These are phyloP conservation scores for Neodiprion fabricii DNA, from an alignment of 1,140 invertebrate genomes.

Conservation along the genomic window DNA sequence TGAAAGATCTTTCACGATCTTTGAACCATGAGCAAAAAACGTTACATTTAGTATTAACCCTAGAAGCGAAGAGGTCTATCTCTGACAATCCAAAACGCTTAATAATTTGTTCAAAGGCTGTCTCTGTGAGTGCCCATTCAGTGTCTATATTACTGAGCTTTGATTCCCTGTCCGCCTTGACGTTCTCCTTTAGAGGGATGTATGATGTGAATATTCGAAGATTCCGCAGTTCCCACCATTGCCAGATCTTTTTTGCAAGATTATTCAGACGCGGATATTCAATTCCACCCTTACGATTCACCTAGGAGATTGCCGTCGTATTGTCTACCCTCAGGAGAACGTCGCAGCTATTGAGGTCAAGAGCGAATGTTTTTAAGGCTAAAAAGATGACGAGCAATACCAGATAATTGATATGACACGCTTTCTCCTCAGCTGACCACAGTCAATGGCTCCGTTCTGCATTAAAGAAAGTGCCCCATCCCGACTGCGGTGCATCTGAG, in stretches of 20 bases:
- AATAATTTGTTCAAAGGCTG: slow-evolving; percentile 9
- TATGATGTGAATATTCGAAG: slow-evolving; percentile 10
- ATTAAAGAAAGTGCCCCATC: neutral
- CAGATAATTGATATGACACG: neutral
- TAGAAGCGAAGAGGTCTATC: slow-evolving; percentile 17
- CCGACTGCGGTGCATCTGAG: neutral
- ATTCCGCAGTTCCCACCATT: slow-evolving; percentile 12
- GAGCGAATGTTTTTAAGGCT: neutral
- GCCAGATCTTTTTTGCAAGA: neutral
- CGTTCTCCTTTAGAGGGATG: neutral
- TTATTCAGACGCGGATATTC: too few relatives aligned
- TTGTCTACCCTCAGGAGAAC: neutral
- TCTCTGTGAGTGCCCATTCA: neutral
- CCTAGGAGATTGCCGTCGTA: too few relatives aligned
- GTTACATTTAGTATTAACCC: slow-evolving; percentile 19
- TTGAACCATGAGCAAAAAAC: slow-evolving; percentile 22
- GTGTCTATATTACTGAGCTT: neutral
- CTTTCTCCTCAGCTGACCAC: neutral
- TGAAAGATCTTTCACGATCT: slow-evolving; percentile 9
- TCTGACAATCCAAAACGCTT: slow-evolving; percentile 2
- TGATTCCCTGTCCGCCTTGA: slow-evolving; percentile 6
- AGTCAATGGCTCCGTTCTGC: neutral
- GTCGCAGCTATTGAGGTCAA: neutral
- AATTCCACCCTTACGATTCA: too few relatives aligned
- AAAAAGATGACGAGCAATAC: neutral